phyloP scores from a whole-genome alignment of 2,888 invertebrate genomes.

The Noctua fimbriata region DNA sequence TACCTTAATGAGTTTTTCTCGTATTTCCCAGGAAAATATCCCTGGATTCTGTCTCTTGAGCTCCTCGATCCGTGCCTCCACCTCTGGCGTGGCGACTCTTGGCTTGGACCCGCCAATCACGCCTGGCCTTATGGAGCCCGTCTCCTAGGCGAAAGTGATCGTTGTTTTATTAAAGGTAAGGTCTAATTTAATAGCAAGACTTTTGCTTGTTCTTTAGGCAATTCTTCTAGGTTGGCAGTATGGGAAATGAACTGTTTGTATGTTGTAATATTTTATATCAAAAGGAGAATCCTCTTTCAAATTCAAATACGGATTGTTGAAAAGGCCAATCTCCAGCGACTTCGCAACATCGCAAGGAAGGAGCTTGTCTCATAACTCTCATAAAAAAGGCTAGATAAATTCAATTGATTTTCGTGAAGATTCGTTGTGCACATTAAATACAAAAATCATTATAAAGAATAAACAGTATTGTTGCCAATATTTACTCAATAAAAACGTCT shows the following conservation, averaged over 20 bases:
- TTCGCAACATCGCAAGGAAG: slow-evolving; percentile 7
- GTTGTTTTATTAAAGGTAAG: slow-evolving; percentile 62
- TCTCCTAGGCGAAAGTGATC: slow-evolving; percentile 92
- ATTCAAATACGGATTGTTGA: slow-evolving; percentile 12
- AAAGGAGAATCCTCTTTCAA: neutral
- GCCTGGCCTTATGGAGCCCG: slow-evolving; percentile 98
- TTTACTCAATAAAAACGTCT: slow-evolving; percentile 45
- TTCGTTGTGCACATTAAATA: slow-evolving; percentile 18
- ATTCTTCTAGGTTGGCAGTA: neutral
- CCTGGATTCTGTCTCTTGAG: slow-evolving; percentile 97
- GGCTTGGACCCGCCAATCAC: slow-evolving; percentile 98
- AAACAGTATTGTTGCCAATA: slow-evolving; percentile 41
- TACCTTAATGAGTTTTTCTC: slow-evolving; percentile 96
- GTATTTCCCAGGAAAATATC: slow-evolving; percentile 98
- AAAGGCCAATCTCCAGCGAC: neutral
- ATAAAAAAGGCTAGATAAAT: slow-evolving; percentile 11
- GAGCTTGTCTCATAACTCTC: neutral
- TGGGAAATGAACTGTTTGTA: neutral
- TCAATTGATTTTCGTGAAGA: slow-evolving; percentile 25
- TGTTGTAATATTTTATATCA: neutral
- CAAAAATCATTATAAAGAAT: slow-evolving; percentile 30
- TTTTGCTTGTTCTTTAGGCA: neutral
- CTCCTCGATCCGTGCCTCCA: slow-evolving; percentile 97
- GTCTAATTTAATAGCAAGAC: slow-evolving; percentile 43
- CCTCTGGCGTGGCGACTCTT: slow-evolving; percentile 97